Evolutionary conservation across 2,888 invertebrate species (phyloP), one percentile per base, ranked within the genome.

Genomic region (Dascillus cervinus): DNA sequence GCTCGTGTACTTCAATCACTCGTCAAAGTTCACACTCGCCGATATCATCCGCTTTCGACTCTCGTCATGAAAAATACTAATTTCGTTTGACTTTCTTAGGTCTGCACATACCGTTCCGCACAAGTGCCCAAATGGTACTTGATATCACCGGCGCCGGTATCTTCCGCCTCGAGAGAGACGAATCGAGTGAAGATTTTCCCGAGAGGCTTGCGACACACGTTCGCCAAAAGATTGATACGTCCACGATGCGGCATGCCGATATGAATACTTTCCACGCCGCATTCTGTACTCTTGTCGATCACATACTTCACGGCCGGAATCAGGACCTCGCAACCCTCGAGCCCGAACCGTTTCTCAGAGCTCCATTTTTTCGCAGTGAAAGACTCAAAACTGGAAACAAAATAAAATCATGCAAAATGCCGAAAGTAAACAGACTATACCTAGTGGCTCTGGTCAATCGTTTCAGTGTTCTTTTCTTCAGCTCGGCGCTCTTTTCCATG

Each of bases 281-380:
- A 71, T 35, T 85, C 83, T 4, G 95, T 95, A 9, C 95, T 95
- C 27, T 82, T 83, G 64, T 98, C 98, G 56, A 98, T 97, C 33
- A 97, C 82, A 63, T 94, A 87, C 66, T 99, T 98, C 84, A 98
- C 88, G 0, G 95, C 94, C 0, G 98, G 97, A 49, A 99, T 97
- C 53, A 98, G 72, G 52, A 97, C 94, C 73, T 98, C 98, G 67
- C 96, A 94, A 21, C 98, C 98, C 64, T 98, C 98, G 31, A 98
- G 72, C 50, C 98, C 98, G 69, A 98, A 98, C 55, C 98, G 82
- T 66, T 99, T 98, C 69, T 98, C 98, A 5, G 96, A 95, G 2
- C 96, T 90, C 85, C 90, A 98, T 69, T 98, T 98, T 62, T 90
- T 87, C 1, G 96, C 96, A 55, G 99, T 71, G 73, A 96, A 99